These are phyloP conservation scores for Bradypodion pumilum DNA, from an alignment of 2,797 vertebrate species.

Conservation along the genomic window DNA sequence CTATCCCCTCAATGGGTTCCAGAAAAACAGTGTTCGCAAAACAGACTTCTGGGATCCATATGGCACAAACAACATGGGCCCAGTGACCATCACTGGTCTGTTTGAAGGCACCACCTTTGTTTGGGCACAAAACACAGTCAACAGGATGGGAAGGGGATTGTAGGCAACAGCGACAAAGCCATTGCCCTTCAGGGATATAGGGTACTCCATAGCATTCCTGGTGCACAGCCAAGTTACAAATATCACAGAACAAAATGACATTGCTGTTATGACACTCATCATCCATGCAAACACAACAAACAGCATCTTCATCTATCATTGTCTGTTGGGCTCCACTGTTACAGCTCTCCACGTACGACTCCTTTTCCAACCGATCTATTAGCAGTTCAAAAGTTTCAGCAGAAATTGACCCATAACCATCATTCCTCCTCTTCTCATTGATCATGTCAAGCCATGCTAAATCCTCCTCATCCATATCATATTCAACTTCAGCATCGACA, in stretches of 20 bases:
- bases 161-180: constrained; percentile 97
- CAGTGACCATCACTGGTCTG: constrained; percentile 96
- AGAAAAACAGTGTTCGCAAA: constrained; percentile 98
- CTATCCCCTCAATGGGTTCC: constrained; percentile 96
- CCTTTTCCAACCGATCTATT: constrained; percentile 92
- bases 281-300: constrained; percentile 96
- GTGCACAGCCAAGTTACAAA: constrained; percentile 97
- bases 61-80: constrained; percentile 98
- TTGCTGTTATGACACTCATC: constrained; percentile 99
- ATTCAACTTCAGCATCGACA: constrained; percentile 91
- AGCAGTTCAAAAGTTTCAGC: constrained; percentile 93
- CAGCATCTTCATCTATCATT: constrained; percentile 91
- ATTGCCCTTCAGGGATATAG: constrained; percentile 97
- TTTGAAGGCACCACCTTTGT: constrained; percentile 97
- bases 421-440: constrained; percentile 90
- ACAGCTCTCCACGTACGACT: constrained; percentile 91
- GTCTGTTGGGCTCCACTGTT: constrained; percentile 88
- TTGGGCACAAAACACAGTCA: constrained; percentile 96
- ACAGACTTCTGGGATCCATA: constrained; percentile 99
- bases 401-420: constrained; percentile 87
- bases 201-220: constrained; percentile 99
- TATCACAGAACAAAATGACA: constrained; percentile 97
- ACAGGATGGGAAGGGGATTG: constrained; percentile 95
- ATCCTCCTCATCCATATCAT: constrained; percentile 99
- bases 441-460: constrained; percentile 96